phyloP scores from a whole-genome alignment of 2,797 vertebrate species.

The Crypturellus tataupa region DNA sequence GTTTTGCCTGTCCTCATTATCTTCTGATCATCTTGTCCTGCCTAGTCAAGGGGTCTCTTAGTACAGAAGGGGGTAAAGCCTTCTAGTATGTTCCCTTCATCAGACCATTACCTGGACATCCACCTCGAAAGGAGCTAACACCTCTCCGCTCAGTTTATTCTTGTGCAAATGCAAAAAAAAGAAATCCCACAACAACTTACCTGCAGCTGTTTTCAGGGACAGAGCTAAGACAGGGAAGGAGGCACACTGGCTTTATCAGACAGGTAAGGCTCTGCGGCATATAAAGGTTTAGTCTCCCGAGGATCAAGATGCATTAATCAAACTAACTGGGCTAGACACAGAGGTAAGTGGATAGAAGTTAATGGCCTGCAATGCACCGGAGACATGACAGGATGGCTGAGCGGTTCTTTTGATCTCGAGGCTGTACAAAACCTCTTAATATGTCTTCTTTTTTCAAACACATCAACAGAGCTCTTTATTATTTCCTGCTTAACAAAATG shows the following conservation, averaged over 20 bases:
- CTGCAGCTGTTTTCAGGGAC: neutral
- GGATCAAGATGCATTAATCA: neutral
- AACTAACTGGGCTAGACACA: neutral
- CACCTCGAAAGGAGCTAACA: neutral
- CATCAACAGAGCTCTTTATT: neutral
- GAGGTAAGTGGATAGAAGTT: neutral
- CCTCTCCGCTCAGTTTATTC: neutral
- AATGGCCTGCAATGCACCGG: neutral
- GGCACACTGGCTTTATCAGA: neutral
- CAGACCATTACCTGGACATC: neutral
- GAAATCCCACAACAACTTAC: neutral
- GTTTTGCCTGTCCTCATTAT: neutral
- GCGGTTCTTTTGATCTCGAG: neutral
- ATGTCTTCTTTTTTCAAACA: neutral
- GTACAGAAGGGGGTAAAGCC: neutral
- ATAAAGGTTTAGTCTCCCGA: neutral
- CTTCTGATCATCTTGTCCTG: neutral
- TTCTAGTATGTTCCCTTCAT: neutral
- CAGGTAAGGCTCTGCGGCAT: neutral
- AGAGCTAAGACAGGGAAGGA: constrained; percentile 1
- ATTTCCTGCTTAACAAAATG: constrained; percentile 13
- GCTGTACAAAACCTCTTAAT: neutral
- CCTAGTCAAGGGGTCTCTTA: neutral
- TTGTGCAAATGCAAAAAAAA: neutral
- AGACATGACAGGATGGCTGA: constrained; percentile 4